Evolutionary conservation across 2,797 vertebrate species (phyloP), one percentile per base, ranked within the genome.

Genomic region (Diplodus sargus): DNA sequence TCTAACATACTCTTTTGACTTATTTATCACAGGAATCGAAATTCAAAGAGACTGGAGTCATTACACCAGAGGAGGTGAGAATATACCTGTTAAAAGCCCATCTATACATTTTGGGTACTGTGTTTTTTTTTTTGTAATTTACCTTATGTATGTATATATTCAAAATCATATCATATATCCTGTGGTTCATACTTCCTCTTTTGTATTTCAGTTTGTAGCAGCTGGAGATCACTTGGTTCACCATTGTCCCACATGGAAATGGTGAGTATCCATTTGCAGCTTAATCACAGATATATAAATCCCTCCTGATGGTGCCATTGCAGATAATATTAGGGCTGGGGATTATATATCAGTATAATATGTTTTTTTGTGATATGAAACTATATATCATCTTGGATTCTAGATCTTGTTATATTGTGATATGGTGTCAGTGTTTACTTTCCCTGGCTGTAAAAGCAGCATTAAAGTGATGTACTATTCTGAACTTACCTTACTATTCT

Each of bases 181-280:
- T 43, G 12, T 60, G 9, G 34, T 12, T 63, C 2, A 34, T 4
- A 11, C 13, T 43, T 12, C 14, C 0, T 52, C 5, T 34, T 61
- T 25, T 74, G 11, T 70, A 1, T 75, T 81, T 70, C 89, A 99
- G 98, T 99, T 99, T 94, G 96, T 98, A 1, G 97, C 97, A 85
- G 98, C 98, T 69, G 98, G 98, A 91, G 98, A 99, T 93, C 98
- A 99, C 88, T 91, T 99, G 92, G 98, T 99, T 85, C 98, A 99
- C 89, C 98, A 99, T 90, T 99, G 98, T 87, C 98, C 98, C 69
- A 99, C 98, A 69, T 99, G 98, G 98, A 97, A 99, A 96, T 99
- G 98, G 98, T 97, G 95, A 97, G 96, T 94, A 4, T 13, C 2
- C 13, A 3, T 7, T 23, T 47, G 5, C 39, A 64, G 25, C 22